Conservation (phyloP, 1,140 invertebrate genomes). For the Apis cerana region DNA sequence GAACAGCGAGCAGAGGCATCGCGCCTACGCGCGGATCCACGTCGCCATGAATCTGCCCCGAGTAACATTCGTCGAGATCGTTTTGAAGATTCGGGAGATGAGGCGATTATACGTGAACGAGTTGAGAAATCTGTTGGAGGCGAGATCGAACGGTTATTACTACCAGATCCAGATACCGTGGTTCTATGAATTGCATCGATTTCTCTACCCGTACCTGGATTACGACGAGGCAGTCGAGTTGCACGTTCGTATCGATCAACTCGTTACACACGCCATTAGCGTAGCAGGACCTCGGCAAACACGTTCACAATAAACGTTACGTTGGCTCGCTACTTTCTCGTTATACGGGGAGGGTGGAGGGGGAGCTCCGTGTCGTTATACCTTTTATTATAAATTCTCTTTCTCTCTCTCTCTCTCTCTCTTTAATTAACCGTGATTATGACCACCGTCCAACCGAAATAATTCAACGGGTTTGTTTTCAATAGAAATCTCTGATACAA, state of each 20-base stretch:
- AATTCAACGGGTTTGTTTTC: too few relatives aligned
- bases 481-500: too few relatives aligned
- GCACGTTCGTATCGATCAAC: constrained; percentile 52
- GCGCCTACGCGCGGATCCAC: constrained; percentile 61
- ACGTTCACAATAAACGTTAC: too few relatives aligned
- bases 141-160: constrained; percentile 4
- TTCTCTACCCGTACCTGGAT: constrained; percentile 62
- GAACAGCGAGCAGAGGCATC: constrained; percentile 48
- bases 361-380: too few relatives aligned
- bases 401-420: too few relatives aligned
- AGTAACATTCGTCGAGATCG: constrained; percentile 54
- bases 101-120: constrained; percentile 59
- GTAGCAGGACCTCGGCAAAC: not conserved
- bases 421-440: too few relatives aligned
- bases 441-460: too few relatives aligned
- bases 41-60: constrained; percentile 21
- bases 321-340: not conserved
- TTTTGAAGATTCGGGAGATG: constrained; percentile 64
- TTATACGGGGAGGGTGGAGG: not conserved
- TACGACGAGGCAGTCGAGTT: constrained; percentile 58
- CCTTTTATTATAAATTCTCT: too few relatives aligned
- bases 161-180: constrained; percentile 48
- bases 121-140: constrained; percentile 49
- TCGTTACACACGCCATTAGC: constrained; percentile 13
- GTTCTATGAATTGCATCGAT: constrained; percentile 63